Conservation (phyloP, 2,797 vertebrate species). For the Sebastes minor region DNA sequence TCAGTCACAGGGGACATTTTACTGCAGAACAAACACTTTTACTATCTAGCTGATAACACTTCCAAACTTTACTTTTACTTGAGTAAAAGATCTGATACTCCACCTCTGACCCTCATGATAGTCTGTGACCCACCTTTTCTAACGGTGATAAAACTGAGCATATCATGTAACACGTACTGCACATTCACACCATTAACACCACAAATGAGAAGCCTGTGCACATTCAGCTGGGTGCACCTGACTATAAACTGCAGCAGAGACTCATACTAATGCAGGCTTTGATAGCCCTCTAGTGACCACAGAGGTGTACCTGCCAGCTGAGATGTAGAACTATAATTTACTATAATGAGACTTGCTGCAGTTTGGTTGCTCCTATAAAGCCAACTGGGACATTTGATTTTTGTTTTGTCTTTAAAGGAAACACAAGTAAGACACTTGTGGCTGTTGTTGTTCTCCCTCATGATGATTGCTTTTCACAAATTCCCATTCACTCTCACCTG, state of each 20-base stretch:
- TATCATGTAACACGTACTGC: constrained; percentile 36
- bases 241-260: constrained; percentile 43
- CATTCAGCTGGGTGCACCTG: constrained; percentile 48
- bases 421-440: constrained; percentile 3
- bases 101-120: neutral
- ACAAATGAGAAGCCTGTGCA: constrained; percentile 46
- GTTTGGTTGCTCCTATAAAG: constrained; percentile 26
- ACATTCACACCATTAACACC: constrained; percentile 38
- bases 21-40: neutral
- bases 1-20: neutral
- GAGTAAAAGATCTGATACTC: neutral
- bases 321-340: constrained; percentile 35
- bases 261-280: constrained; percentile 42
- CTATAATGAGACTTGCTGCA: constrained; percentile 51
- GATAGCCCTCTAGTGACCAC: constrained; percentile 75
- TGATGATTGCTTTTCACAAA: constrained; percentile 30
- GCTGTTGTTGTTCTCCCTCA: constrained; percentile 28
- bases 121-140: constrained; percentile 27
- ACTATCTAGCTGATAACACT: neutral
- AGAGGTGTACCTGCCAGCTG: constrained; percentile 52
- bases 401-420: constrained; percentile 11
- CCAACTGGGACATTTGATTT: constrained; percentile 25
- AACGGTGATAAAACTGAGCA: constrained; percentile 25
- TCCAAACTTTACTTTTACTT: neutral
- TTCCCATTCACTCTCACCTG: constrained; percentile 15